Base-by-base conservation (phyloP, 2,113 vertebrate species). In the Oxyruncus cristatus region DNA sequence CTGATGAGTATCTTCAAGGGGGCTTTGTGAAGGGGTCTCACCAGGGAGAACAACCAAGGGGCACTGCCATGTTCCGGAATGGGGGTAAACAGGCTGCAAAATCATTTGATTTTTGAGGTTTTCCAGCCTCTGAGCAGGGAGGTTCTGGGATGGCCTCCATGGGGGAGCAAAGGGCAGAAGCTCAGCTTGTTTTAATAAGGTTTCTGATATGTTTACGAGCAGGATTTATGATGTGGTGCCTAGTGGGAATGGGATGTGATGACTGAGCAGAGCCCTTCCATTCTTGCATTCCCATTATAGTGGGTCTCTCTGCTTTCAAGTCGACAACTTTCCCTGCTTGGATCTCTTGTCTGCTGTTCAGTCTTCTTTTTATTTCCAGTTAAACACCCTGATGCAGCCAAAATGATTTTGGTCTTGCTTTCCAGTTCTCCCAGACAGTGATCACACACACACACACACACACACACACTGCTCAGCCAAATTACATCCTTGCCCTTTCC, bases 101-200 rank as follows among this genome's bases (percentile, higher is more conserved):
- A 37, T 39, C 2, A 6, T 59, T 42, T 61, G 42, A 32, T 87
- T 85, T 74, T 55, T 21, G 15, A 89, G 87, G 52, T 39, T 94
- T 92, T 81, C 47, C 68, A 91, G 53, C 65, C 74, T 63, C 73
- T 49, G 73, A 89, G 68, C 22, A 18, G 68, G 55, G 84, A 87
- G 52, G 37, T 85, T 91, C 81, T 93, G 89, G 50, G 92, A 66
- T 85, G 78, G 78, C 91, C 65, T 93, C 88, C 82, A 53, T 1
- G 6, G 41, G 53, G 30, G 81, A 95, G 39, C 0, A 24, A 78
- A 94, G 93, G 82, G 89, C 93, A 96, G 93, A 87, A 96, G 85
- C 95, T 93, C 95, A 92, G 93, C 93, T 82, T 97, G 95, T 87
- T 96, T 93, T 94, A 96, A 95, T 95, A 91, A 95, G 84, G 56